Evolutionary conservation across 2,888 invertebrate species (phyloP).

Genomic region (Sylvicola fuscatus): DNA sequence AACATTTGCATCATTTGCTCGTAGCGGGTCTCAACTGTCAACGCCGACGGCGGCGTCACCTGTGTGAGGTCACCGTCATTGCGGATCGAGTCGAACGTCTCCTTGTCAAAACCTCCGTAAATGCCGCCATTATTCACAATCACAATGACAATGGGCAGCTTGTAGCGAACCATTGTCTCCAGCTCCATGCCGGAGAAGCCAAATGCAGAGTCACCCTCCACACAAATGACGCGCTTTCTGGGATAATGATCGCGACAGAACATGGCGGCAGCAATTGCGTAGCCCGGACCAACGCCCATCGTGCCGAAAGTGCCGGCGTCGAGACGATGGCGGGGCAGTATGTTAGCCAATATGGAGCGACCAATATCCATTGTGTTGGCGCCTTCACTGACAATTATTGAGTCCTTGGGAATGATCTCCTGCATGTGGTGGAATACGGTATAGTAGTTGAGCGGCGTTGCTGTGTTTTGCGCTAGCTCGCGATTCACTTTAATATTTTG

Average conservation of each 20-base stretch:
- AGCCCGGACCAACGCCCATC: slow-evolving; percentile 78
- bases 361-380: slow-evolving; percentile 99
- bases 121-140: slow-evolving; percentile 95
- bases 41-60: slow-evolving; percentile 67
- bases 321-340: slow-evolving; percentile 63
- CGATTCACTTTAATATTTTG: slow-evolving; percentile 48
- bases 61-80: slow-evolving; percentile 47
- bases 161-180: slow-evolving; percentile 89
- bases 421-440: slow-evolving; percentile 74
- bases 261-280: slow-evolving; percentile 79
- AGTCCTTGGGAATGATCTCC: slow-evolving; percentile 53
- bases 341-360: slow-evolving; percentile 67
- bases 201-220: slow-evolving; percentile 94
- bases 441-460: slow-evolving; percentile 80
- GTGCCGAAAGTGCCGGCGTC: slow-evolving; percentile 96
- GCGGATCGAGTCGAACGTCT: slow-evolving; percentile 49
- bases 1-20: slow-evolving; percentile 83
- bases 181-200: slow-evolving; percentile 98
- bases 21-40: slow-evolving; percentile 62
- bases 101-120: slow-evolving; percentile 65
- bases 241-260: slow-evolving; percentile 69
- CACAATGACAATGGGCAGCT: slow-evolving; percentile 72
- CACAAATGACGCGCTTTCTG: slow-evolving; percentile 67
- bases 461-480: slow-evolving; percentile 46
- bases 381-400: slow-evolving; percentile 88